Percentiles rank a stretch among this genome's conserved stretches.
phyloP scores from a whole-genome alignment of 2,888 invertebrate species.

The Drosophila bunnanda region DNA sequence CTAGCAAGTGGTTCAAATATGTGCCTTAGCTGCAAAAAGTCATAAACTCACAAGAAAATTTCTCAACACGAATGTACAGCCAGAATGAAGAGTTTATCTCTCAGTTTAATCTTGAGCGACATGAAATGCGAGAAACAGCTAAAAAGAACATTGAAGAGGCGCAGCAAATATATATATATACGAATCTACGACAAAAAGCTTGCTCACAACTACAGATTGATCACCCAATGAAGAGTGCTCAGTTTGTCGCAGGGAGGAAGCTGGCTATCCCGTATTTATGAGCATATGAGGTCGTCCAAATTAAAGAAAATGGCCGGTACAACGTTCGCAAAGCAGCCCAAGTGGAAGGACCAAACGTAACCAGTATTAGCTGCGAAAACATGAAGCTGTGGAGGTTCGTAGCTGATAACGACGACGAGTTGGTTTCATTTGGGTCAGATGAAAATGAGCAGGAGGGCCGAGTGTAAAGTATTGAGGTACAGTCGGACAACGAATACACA shows the following conservation, averaged over 20 bases:
- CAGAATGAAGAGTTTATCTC: too few relatives aligned
- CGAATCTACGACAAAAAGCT: neutral
- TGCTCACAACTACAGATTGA: neutral
- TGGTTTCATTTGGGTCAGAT: slow-evolving; percentile 1
- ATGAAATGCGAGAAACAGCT: neutral
- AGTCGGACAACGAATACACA: too few relatives aligned
- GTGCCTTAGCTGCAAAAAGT: neutral
- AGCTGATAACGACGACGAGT: neutral
- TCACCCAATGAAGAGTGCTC: neutral
- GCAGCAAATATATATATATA: neutral
- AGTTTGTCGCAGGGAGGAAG: neutral
- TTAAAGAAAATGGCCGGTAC: neutral
- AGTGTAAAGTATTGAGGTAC: too few relatives aligned
- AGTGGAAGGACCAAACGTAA: neutral
- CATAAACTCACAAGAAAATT: neutral
- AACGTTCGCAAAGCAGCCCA: neutral
- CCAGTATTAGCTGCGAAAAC: neutral
- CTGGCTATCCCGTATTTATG: too few relatives aligned
- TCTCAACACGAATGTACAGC: neutral
- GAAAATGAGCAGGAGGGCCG: too few relatives aligned
- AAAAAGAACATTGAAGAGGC: neutral
- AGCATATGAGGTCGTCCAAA: too few relatives aligned
- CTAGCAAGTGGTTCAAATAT: neutral
- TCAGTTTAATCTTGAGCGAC: too few relatives aligned
- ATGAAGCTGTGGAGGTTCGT: slow-evolving; percentile 1